Base-by-base conservation (phyloP, 2,888 invertebrate species). In the Lepidochitona cinerea region DNA sequence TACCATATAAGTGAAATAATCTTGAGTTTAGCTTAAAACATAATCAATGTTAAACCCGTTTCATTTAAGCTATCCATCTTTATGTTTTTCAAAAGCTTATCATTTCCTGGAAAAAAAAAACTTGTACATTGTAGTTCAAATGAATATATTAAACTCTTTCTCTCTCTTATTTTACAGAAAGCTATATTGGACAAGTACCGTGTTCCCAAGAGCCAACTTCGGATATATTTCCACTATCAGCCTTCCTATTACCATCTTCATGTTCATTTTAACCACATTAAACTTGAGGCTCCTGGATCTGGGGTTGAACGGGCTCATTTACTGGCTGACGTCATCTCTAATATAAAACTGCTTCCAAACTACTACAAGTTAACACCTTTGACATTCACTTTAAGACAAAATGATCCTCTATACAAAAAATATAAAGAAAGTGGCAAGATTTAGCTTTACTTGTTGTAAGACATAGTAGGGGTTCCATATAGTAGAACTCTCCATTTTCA, bases 181-280 rank as follows among this genome's bases (percentile, higher is more conserved):
- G 94, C 94, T 2, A 96, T 99, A 74, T 88, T 93, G 68, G 93
- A 95, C 37, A 95, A 95, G 84, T 98, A 95, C 91, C 93, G 93
- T 18, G 83, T 99, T 0, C 91, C 93, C 3, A 90, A 92, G 23
- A 84, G 85, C 75, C 89, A 96, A 87, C 90, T 98, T 35, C 93
- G 97, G 33, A 93, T 96, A 76, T 99, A 95, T 90, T 90, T 98
- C 0, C 98, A 99, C 90, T 99, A 99, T 91, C 98, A 97, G 86
- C 99, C 99, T 0, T 96, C 97, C 0, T 99, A 97, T 92, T 98
- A 97, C 91, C 98, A 99, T 89, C 92, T 99, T 0, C 99, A 99
- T 89, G 93, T 99, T 0, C 99, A 99, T 90, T 96, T 98, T 87
- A 96, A 96, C 14, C 86, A 90, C 73, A 89, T 98, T 1, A 83